These are phyloP conservation scores for Drosophila limbata DNA, from an alignment of 2,888 invertebrate species.

Conservation along the genomic window DNA sequence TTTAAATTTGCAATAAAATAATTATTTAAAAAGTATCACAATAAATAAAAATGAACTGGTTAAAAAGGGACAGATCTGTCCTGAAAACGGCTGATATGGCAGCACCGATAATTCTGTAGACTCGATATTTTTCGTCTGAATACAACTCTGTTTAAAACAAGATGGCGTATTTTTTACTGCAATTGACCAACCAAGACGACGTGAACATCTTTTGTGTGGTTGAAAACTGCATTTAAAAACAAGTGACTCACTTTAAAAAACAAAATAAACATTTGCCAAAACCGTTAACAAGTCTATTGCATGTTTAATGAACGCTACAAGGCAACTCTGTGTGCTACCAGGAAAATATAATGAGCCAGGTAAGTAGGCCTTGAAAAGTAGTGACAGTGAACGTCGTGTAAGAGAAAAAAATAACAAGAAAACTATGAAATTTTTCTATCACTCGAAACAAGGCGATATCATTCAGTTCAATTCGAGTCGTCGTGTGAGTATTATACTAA, in stretches of 20 bases:
- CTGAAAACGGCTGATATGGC: too few relatives aligned
- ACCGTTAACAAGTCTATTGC: conserved; percentile 70
- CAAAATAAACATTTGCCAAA: conserved; percentile 61
- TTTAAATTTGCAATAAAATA: too few relatives aligned
- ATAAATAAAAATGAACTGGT: too few relatives aligned
- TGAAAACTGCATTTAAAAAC: conserved; percentile 75
- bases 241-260: conserved; percentile 59
- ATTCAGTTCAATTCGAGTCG: conserved; percentile 69
- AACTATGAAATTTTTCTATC: conserved; percentile 67
- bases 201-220: conserved; percentile 75
- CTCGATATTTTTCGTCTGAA: conserved; percentile 20
- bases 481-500: conserved; percentile 64
- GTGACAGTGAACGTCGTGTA: conserved; percentile 74
- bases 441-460: conserved; percentile 71
- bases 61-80: too few relatives aligned
- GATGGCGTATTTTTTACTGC: conserved; percentile 81
- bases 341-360: conserved; percentile 85
- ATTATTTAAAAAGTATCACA: too few relatives aligned
- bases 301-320: conserved; percentile 84
- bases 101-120: conserved; percentile 3
- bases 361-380: conserved; percentile 80
- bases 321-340: conserved; percentile 80
- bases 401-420: conserved; percentile 68
- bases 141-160: conserved; percentile 70
- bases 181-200: conserved; percentile 63